These are phyloP conservation scores for Brachionus angularis DNA, from an alignment of 1,140 invertebrate species.

Conservation along the genomic window DNA sequence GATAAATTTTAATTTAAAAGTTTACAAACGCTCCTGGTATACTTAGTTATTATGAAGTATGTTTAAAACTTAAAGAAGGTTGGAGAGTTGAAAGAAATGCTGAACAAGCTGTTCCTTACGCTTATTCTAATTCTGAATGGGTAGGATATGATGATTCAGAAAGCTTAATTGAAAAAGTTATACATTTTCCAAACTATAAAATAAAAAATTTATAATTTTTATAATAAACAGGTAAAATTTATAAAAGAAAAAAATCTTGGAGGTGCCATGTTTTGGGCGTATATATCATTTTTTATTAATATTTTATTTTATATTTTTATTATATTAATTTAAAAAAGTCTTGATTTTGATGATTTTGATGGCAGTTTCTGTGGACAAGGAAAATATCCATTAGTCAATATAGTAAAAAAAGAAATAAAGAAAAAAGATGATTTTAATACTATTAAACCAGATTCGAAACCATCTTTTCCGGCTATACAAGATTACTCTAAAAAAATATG, in stretches of 20 bases:
- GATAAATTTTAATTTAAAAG: too few species aligned
- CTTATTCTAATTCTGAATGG: slow-evolving; percentile 80
- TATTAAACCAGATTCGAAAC: too few species aligned
- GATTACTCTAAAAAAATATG: slow-evolving; percentile 5
- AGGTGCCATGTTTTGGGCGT: slow-evolving; percentile 44
- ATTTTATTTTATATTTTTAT: too few species aligned
- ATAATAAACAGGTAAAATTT: slow-evolving; percentile 68
- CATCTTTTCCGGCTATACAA: too few species aligned
- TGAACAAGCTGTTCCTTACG: slow-evolving; percentile 64
- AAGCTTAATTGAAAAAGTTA: slow-evolving; percentile 47
- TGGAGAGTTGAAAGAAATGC: not conserved
- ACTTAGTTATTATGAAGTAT: slow-evolving; percentile 81
- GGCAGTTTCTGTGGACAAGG: slow-evolving; percentile 28
- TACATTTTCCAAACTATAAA: too few species aligned
- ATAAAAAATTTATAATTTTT: not conserved
- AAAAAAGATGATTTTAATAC: too few species aligned
- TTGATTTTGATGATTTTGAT: slow-evolving; percentile 42
- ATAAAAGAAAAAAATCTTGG: slow-evolving; percentile 11
- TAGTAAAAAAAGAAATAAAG: too few species aligned
- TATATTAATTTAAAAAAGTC: slow-evolving; percentile 50
- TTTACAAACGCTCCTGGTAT: slow-evolving; percentile 81
- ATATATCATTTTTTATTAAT: too few species aligned
- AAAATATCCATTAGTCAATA: slow-evolving; percentile 38
- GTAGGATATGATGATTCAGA: slow-evolving; percentile 82
- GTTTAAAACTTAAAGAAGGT: slow-evolving; percentile 7